Evolutionary conservation across 2,888 invertebrate genomes (phyloP), one percentile per base, ranked within the genome.

Genomic region (Xanthostigma xanthostigma): DNA sequence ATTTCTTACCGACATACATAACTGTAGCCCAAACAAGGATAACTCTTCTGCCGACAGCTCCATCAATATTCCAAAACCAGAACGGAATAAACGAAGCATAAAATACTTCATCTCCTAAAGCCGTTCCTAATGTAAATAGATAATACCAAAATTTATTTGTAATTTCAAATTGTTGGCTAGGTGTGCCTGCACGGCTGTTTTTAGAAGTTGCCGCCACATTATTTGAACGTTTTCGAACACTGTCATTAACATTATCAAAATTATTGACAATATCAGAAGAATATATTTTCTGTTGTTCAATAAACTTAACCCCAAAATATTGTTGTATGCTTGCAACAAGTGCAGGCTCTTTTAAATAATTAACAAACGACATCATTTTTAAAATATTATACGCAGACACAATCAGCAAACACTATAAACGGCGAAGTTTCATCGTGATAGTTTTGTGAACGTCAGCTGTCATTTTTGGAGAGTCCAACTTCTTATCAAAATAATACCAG

Each of bases 41-140:
- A 13, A 92, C 81, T 64, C 89, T 73, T 56, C 93, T 71, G 11
- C 88, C 87, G 3, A 92, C 85, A 34, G 83, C 84, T 14, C 86
- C 85, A 68, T 93, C 93, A 50, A 93, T 75, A 66, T 93, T 94
- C 93, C 93, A 94, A 62, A 91, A 86, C 84, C 90, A 89, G 65
- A 90, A 90, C 1, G 93, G 90, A 60, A 92, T 91, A 62, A 92
- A 91, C n/a, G 80, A 75, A 2, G 85, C 81, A 67, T 93, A 94
- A 66, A 94, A 94, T 53, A 84, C 73, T 69, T 93, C 93, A 68
- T 93, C 91, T 1, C 93, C 93, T 14, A 94, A 68, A 52, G 84
- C 83, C 0, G 92, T 90, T 13, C 91, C 92, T 61, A 92, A 74
- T 14, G 79, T 66, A 64, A 93, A 93, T 52, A 92, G 61, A 64